Evolutionary conservation across 2,797 vertebrate genomes (phyloP).

Genomic region (Ambastaia sidthimunki): DNA sequence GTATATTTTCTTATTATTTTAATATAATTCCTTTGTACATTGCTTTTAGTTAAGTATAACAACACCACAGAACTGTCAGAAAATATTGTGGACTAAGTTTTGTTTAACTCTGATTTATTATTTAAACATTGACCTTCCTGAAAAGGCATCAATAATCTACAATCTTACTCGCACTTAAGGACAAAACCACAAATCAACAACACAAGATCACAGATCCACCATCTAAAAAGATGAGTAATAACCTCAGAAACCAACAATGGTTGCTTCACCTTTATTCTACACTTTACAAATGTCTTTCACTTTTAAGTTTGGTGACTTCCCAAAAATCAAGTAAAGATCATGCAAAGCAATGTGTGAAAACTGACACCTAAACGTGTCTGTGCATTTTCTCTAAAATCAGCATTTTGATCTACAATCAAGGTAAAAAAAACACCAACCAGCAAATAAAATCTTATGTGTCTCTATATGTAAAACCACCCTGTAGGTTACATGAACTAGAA

Average conservation of each 20-base stretch:
- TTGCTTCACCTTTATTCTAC: constrained; percentile 27
- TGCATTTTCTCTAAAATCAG: neutral
- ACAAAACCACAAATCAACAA: neutral
- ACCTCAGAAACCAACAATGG: neutral
- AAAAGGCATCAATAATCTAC: neutral
- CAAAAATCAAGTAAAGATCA: constrained; percentile 33
- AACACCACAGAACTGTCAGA: neutral
- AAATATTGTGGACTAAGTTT: neutral
- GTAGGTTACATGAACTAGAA: neutral
- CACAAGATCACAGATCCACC: neutral
- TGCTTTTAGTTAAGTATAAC: neutral
- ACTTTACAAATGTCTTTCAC: constrained; percentile 4
- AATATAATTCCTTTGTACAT: too few species aligned
- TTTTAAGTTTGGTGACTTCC: neutral
- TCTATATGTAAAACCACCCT: neutral
- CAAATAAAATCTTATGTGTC: neutral
- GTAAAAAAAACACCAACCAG: constrained; percentile 17
- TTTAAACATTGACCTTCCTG: neutral
- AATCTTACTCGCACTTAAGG: neutral
- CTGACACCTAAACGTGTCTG: neutral
- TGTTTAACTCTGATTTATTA: neutral
- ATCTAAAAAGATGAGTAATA: neutral
- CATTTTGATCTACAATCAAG: neutral
- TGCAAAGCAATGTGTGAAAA: constrained; percentile 27
- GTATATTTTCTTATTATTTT: neutral